Conservation (phyloP, 1,140 invertebrate genomes). For the Bombus sibiricus region DNA sequence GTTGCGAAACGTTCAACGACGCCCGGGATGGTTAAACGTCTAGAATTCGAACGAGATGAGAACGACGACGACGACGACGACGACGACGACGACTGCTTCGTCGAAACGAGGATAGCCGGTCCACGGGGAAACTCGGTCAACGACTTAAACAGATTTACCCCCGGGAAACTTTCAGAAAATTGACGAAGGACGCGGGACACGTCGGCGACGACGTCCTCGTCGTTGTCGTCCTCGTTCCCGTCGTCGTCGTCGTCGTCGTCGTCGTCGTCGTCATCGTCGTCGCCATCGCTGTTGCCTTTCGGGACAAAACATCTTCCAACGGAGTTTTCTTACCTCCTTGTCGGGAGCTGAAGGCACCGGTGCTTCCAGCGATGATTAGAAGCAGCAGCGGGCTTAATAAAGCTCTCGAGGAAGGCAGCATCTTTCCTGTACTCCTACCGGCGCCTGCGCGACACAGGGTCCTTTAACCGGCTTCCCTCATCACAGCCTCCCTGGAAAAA, state of each 20-base stretch:
- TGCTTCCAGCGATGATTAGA: conserved; percentile 79
- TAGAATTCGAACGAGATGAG: not conserved
- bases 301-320: conserved; percentile 57
- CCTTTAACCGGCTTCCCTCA: conserved; percentile 81
- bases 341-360: conserved; percentile 76
- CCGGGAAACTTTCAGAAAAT: conserved; percentile 43
- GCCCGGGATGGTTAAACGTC: not conserved
- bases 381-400: conserved; percentile 79
- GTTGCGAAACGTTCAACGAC: conserved; percentile 12
- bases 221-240: not conserved
- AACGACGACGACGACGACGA: not conserved
- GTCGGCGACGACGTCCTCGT: not conserved
- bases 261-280: not conserved
- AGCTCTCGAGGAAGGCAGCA: conserved; percentile 75
- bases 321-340: conserved; percentile 77
- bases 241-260: not conserved
- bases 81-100: not conserved
- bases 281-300: conserved; percentile 62
- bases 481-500: conserved; percentile 75
- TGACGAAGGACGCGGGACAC: not conserved
- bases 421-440: conserved; percentile 75
- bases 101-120: conserved; percentile 7
- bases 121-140: conserved; percentile 38
- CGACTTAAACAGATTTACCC: conserved; percentile 48
- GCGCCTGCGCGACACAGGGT: conserved; percentile 70